A percentile compares a stretch with the other conserved stretches of the same genome.
These are phyloP conservation scores for Melinopterus prodromus DNA, from an alignment of 2,888 invertebrate species.

Conservation along the genomic window DNA sequence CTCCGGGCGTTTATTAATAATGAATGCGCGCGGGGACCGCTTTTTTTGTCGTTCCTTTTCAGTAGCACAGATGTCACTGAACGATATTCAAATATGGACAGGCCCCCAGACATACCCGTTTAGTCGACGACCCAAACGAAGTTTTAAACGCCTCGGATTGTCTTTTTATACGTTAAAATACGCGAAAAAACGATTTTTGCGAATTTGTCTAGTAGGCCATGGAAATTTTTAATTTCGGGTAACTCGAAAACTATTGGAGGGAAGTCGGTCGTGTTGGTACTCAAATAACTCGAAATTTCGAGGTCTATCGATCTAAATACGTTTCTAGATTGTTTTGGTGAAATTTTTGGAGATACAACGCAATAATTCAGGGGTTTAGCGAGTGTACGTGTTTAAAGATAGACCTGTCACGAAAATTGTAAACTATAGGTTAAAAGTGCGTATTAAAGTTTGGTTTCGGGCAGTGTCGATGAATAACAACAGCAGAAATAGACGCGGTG, in stretches of 20 bases:
- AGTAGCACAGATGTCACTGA: conserved; percentile 24
- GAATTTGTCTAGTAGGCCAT: background rate
- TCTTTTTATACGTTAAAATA: background rate
- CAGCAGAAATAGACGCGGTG: background rate
- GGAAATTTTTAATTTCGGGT: background rate
- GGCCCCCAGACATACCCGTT: background rate
- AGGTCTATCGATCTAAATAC: background rate
- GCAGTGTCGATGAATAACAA: background rate
- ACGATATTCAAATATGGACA: conserved; percentile 21
- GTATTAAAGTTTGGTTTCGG: background rate
- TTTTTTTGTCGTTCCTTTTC: conserved; percentile 12
- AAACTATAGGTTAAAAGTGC: conserved; percentile 4
- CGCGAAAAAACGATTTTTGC: background rate
- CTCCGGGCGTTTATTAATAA: conserved; percentile 25
- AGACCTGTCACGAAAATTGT: background rate
- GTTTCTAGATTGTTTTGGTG: background rate
- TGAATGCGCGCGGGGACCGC: conserved; percentile 23
- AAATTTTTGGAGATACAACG: background rate
- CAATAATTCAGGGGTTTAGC: background rate
- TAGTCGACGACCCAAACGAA: conserved; percentile 11
- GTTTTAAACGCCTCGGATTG: conserved; percentile 13
- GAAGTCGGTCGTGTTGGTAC: background rate
- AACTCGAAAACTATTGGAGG: background rate
- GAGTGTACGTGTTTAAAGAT: background rate
- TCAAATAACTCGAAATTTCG: background rate